Base-by-base conservation (phyloP, 2,888 invertebrate species). In the Philaethria dido region DNA sequence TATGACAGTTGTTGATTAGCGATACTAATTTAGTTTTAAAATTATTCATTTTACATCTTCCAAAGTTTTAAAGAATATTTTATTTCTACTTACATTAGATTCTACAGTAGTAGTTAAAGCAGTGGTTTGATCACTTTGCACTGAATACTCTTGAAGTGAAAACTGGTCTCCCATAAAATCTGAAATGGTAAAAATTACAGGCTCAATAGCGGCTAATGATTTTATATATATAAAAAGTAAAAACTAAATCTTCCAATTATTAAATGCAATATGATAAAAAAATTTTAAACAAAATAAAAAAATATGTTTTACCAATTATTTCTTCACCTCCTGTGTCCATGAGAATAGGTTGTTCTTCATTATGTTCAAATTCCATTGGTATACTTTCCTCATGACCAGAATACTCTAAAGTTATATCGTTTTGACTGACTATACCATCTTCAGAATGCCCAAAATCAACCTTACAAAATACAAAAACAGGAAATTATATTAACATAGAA, bases 281-380 rank as follows among this genome's bases (percentile, higher is more conserved):
- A 25, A 25, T 25, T 25, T 8, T 6, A 33, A 48, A 20, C 9
- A 14, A 13, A 36, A 18, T 29, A n/a, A 44, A 44, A 13, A 18
- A 36, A 45, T 59, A n/a, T n/a, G n/a, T n/a, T 55, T 77, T 83
- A 92, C 92, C 87, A 77, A 91, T 89, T 62, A 91, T 87, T 82
- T 91, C 92, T 79, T 92, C 90, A 76, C 74, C 79, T n/a, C 81
- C 87, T 14, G 89, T 82, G 42, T 90, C 91, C 88, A 92, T 87
- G 0, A 91, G 78, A 68, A 87, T 84, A 33, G 84, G 80, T 57
- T 88, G 85, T 61, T 89, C 90, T 61, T 87, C 84, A 68, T 85
- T 84, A 20, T 85, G 80, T 48, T 87, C 88, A 81, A 89, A 88
- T 54, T 91, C 88, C 89, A 93, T 91, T 1, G 85, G 79, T 33